Conservation (phyloP, 2,888 invertebrate genomes). For the Ophioninae sp. region DNA sequence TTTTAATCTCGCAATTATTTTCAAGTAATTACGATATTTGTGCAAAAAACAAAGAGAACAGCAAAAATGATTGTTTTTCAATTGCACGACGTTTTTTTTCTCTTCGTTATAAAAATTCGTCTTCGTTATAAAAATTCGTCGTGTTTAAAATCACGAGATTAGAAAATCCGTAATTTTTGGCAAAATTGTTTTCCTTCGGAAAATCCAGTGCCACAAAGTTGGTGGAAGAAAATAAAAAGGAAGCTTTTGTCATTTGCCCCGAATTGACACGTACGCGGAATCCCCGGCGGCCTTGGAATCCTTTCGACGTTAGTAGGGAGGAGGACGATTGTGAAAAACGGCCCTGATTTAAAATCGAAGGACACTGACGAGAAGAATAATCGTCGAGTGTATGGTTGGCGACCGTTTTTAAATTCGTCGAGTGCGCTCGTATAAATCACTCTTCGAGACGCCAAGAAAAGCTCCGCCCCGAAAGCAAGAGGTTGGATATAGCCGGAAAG, state of each 20-base stretch:
- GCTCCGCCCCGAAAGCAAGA: not conserved
- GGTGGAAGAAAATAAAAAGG: no score
- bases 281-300: slow-evolving; percentile 32
- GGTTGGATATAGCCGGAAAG: not conserved
- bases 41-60: no score
- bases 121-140: no score
- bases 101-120: no score
- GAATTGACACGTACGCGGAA: not conserved
- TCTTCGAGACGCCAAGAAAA: slow-evolving; percentile 27
- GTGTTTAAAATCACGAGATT: no score
- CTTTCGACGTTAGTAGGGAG: slow-evolving; percentile 12
- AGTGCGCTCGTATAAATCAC: slow-evolving; percentile 11
- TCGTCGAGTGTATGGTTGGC: slow-evolving; percentile 18
- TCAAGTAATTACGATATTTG: no score
- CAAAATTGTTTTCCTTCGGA: no score
- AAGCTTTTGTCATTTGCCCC: not conserved
- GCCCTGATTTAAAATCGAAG: slow-evolving; percentile 30
- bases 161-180: no score
- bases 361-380: slow-evolving; percentile 31
- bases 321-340: slow-evolving; percentile 7
- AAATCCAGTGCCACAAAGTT: no score
- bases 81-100: not conserved
- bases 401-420: slow-evolving; percentile 11
- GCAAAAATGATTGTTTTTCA: no score
- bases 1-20: no score